A percentile compares a stretch with the other conserved stretches of the same genome.
Conservation (phyloP, 1,140 invertebrate genomes). For the Oryzaephilus surinamensis region DNA sequence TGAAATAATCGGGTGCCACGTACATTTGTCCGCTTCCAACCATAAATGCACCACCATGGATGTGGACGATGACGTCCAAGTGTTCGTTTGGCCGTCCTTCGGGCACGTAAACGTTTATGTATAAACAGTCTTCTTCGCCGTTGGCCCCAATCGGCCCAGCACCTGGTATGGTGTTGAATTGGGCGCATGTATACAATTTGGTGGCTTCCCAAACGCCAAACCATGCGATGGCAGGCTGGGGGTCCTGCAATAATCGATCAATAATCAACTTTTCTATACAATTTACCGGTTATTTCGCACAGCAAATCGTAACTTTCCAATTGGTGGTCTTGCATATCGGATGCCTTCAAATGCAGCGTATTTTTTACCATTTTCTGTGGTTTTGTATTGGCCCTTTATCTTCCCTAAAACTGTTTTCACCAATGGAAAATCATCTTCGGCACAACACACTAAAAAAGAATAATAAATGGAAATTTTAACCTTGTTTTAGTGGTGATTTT, state of each 20-base stretch:
- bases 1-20: constrained; percentile 40
- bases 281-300: constrained; percentile 23
- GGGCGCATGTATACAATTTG: background rate
- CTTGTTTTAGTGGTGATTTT: too few species aligned
- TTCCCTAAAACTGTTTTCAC: background rate
- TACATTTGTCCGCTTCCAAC: constrained; percentile 33
- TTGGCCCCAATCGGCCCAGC: too few species aligned
- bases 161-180: background rate
- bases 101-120: constrained; percentile 18
- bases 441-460: too few species aligned
- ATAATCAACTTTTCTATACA: too few species aligned
- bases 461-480: too few species aligned
- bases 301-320: constrained; percentile 40
- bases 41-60: constrained; percentile 48
- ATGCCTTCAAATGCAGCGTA: constrained; percentile 39
- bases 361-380: background rate
- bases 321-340: constrained; percentile 45
- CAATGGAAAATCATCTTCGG: background rate
- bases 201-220: background rate
- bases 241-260: background rate
- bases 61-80: constrained; percentile 44
- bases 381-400: background rate
- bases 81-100: constrained; percentile 21
- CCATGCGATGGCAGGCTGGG: background rate
- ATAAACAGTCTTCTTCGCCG: constrained; percentile 14